Base-by-base conservation (phyloP, 1,140 invertebrate genomes). In the Drosophila dunni region DNA sequence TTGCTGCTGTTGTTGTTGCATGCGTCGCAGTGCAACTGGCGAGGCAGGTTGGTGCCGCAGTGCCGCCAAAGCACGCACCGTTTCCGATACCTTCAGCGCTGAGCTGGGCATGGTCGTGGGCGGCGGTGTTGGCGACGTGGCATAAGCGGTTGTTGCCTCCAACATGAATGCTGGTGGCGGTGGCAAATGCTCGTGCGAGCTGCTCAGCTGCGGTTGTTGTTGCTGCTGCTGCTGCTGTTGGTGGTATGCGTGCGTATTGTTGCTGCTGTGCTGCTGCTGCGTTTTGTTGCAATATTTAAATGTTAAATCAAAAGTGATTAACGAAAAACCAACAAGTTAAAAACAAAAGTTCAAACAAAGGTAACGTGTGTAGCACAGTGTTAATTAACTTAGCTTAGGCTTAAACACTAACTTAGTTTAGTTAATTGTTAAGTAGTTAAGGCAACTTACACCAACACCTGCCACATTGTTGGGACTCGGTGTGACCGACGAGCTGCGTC, bases 31-130 rank as follows among this genome's bases (percentile, higher is more conserved):
- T 3, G 96, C 93, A 60, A 95, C 96, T 1, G 97, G 97, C 83
- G 96, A 97, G 1, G 96, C 96, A 0, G 97, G 97, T 76, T 96
- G 97, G 91, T 97, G 97, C 81, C 96, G 96, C 66, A 97, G 92
- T 89, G 97, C 96, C 0, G 96, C 97, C 62, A 98, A 92, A 17
- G 96, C 96, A 89, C 96, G 96, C 9, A 98, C 96, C 1, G 97
- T 97, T 92, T 97, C 97, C 2, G 96, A 96, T n/a, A 98, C 97
- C 83, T 95, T 96, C 48, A 94, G 90, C 73, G 92, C 92, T 65
- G 90, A 91, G 66, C 62, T 82, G 40, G 81, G 83, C 78, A 90
- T 88, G 13, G 74, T 20, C n/a, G 85, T 45, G 8, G 84, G 72
- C n/a, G 78, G 44, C 6, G 74, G n/a, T 48, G 75, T 67, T 44